phyloP scores from a whole-genome alignment of 2,797 vertebrate species.

The Chaunax sp. region DNA sequence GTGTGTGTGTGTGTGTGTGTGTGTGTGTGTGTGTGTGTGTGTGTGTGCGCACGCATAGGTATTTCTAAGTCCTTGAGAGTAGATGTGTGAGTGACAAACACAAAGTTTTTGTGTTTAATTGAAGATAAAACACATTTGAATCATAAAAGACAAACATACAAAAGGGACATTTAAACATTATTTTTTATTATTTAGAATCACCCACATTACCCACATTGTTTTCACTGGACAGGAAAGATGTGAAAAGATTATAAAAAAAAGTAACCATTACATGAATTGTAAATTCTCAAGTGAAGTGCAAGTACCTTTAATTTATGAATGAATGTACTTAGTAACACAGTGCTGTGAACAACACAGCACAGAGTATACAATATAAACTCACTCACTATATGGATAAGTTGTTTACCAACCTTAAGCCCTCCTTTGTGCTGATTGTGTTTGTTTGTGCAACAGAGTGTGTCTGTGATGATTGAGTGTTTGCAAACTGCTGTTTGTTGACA shows the following conservation, averaged over 20 bases:
- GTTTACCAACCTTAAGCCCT: neutral
- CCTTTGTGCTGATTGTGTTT: constrained; percentile 23
- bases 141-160: no score
- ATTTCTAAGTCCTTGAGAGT: neutral
- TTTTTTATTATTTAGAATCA: no score
- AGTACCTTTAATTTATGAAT: neutral
- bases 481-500: constrained; percentile 42
- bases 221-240: no score
- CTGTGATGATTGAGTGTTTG: neutral
- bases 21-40: neutral
- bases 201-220: no score
- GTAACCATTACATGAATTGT: no score
- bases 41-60: neutral
- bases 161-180: no score
- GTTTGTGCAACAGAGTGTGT: constrained; percentile 3
- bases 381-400: neutral
- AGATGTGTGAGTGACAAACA: no score
- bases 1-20: neutral
- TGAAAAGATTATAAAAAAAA: no score
- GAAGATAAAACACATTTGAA: no score
- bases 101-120: no score
- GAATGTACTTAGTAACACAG: neutral
- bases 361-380: neutral
- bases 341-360: neutral
- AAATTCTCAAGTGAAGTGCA: neutral